phyloP scores from a whole-genome alignment of 2,888 invertebrate genomes.

The Lamellibrachia satsuma region DNA sequence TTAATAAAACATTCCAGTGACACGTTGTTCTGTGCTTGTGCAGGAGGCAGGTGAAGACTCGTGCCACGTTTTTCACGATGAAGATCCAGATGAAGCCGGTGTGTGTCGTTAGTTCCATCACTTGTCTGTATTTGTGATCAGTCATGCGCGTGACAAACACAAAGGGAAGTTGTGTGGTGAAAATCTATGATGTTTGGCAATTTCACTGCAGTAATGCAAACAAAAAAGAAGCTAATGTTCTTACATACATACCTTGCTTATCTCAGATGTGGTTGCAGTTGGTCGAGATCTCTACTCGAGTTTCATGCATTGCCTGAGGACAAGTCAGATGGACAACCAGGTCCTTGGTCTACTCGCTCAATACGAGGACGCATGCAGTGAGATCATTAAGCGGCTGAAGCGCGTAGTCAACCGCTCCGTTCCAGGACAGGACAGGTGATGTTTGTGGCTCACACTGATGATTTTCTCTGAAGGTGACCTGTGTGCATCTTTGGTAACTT shows the following conservation, averaged over 20 bases:
- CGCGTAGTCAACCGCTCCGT: constrained; percentile 63
- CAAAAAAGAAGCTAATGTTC: background rate
- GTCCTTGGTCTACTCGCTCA: constrained; percentile 73
- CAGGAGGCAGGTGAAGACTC: background rate
- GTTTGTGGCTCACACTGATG: background rate
- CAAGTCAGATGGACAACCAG: constrained; percentile 55
- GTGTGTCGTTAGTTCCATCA: background rate
- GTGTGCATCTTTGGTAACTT: background rate
- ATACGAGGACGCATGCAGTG: constrained; percentile 74
- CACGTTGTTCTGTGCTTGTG: background rate
- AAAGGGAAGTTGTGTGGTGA: too few species aligned
- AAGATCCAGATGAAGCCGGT: background rate
- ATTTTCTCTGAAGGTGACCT: background rate
- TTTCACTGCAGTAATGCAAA: background rate
- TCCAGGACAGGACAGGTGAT: constrained; percentile 51
- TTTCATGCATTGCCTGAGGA: background rate
- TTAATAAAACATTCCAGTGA: too few species aligned
- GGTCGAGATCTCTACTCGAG: background rate
- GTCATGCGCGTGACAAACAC: too few species aligned
- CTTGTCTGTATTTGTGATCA: background rate
- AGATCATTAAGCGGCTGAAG: constrained; percentile 71
- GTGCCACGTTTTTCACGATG: background rate
- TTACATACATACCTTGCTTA: background rate
- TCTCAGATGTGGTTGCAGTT: background rate
- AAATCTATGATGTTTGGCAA: background rate